These are phyloP conservation scores for Aegotheles bennettii DNA, from an alignment of 2,113 vertebrate species.

Conservation along the genomic window DNA sequence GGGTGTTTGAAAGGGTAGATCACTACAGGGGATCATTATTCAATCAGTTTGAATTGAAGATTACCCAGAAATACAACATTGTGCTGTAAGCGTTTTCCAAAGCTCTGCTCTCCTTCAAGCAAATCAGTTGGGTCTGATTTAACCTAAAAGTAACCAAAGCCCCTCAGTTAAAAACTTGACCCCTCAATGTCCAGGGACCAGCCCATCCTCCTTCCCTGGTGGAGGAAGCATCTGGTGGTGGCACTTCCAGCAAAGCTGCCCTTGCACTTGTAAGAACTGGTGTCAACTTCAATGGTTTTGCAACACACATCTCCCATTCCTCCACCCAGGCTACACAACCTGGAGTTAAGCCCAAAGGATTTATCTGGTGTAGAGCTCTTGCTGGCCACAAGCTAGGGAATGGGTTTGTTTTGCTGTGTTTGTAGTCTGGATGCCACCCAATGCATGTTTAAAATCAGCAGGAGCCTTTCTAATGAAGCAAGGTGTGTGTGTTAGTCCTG, in stretches of 20 bases:
- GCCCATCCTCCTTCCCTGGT: background rate
- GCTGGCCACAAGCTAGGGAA: fast-evolving
- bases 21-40: background rate
- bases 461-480: background rate
- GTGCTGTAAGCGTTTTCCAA: no score
- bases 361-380: background rate
- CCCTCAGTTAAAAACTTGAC: background rate
- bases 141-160: no score
- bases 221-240: background rate
- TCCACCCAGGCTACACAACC: background rate
- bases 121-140: no score
- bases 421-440: background rate
- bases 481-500: background rate
- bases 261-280: background rate
- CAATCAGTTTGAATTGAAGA: background rate
- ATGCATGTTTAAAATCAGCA: background rate
- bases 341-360: background rate
- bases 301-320: background rate
- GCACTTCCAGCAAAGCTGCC: background rate
- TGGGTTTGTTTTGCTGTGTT: background rate
- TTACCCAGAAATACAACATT: background rate
- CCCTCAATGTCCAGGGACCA: fast-evolving
- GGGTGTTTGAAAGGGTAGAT: background rate
- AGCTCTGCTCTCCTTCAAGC: no score
- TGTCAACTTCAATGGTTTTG: background rate